Percentiles rank a stretch among this genome's conserved stretches.
Evolutionary conservation across 2,888 invertebrate genomes (phyloP).

Genomic region (Nomada fucata): DNA sequence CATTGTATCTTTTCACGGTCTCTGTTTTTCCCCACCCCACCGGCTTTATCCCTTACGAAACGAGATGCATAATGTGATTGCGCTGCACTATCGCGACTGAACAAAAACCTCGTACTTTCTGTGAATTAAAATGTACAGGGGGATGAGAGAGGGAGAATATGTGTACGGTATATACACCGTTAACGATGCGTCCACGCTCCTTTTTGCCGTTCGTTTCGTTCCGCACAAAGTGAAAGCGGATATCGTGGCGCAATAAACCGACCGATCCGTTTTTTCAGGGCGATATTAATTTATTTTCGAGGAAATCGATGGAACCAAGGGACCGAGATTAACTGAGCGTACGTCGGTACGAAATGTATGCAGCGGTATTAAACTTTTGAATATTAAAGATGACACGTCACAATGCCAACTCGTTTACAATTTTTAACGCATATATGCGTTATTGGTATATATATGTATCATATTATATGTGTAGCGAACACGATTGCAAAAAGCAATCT

Average conservation of each 20-base stretch:
- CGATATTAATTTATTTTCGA: conserved; percentile 42
- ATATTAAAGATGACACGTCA: not conserved
- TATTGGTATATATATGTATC: no score
- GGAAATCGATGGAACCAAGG: conserved; percentile 30
- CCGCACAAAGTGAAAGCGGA: conserved; percentile 32
- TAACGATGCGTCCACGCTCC: conserved; percentile 41
- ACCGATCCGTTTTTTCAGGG: not conserved
- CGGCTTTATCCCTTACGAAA: conserved; percentile 29
- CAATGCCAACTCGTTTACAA: no score
- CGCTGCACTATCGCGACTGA: conserved; percentile 43
- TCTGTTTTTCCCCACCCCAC: not conserved
- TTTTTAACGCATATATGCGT: no score
- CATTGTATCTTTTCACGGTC: conserved; percentile 39
- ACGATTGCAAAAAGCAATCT: no score
- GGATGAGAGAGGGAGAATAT: conserved; percentile 43
- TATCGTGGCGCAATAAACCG: conserved; percentile 21
- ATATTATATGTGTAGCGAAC: no score
- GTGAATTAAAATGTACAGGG: conserved; percentile 50
- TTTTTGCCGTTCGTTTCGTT: conserved; percentile 51
- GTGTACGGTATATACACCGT: conserved; percentile 22
- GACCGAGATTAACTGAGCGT: not conserved
- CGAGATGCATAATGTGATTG: conserved; percentile 57
- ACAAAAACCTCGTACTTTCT: conserved; percentile 37
- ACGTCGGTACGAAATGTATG: conserved; percentile 10
- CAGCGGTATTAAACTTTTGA: not conserved